A percentile compares a stretch with the other conserved stretches of the same genome.
These are phyloP conservation scores for Netelia virgata DNA, from an alignment of 2,888 invertebrate genomes.

Conservation along the genomic window DNA sequence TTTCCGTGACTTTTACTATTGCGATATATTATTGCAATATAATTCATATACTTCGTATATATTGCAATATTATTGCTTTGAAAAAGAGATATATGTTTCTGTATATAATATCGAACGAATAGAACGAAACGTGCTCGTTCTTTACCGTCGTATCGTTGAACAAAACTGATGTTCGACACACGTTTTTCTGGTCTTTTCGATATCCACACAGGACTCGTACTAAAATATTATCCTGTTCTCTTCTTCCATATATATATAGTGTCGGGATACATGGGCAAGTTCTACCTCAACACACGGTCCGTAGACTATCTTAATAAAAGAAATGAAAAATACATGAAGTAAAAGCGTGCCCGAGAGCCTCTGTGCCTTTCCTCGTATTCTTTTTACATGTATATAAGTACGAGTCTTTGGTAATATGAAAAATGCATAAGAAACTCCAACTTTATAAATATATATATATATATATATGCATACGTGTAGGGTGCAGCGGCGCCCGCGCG, in stretches of 20 bases:
- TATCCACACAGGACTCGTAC: neutral
- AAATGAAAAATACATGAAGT: constrained; percentile 52
- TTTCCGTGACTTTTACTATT: constrained; percentile 36
- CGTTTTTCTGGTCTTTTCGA: constrained; percentile 12
- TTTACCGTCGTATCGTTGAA: constrained; percentile 8
- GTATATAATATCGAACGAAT: neutral
- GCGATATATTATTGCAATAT: constrained; percentile 37
- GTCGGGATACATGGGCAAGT: neutral
- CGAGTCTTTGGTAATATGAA: constrained; percentile 63
- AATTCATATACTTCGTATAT: constrained; percentile 11
- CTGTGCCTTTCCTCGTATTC: constrained; percentile 16
- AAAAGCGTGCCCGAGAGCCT: constrained; percentile 29
- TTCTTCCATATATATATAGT: neutral
- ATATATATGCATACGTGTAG: constrained; percentile 24
- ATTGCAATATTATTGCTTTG: neutral
- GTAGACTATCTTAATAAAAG: constrained; percentile 45
- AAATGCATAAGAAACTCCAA: constrained; percentile 62
- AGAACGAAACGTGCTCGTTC: neutral
- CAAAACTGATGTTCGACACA: constrained; percentile 1
- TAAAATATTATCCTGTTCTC: constrained; percentile 6
- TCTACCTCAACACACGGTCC: constrained; percentile 20
- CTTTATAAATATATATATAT: neutral
- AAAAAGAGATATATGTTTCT: neutral
- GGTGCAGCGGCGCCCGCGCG: constrained; percentile 60
- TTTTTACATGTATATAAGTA: constrained; percentile 17